phyloP scores from a whole-genome alignment of 2,113 vertebrate genomes.

The Oreotrochilus melanogaster region DNA sequence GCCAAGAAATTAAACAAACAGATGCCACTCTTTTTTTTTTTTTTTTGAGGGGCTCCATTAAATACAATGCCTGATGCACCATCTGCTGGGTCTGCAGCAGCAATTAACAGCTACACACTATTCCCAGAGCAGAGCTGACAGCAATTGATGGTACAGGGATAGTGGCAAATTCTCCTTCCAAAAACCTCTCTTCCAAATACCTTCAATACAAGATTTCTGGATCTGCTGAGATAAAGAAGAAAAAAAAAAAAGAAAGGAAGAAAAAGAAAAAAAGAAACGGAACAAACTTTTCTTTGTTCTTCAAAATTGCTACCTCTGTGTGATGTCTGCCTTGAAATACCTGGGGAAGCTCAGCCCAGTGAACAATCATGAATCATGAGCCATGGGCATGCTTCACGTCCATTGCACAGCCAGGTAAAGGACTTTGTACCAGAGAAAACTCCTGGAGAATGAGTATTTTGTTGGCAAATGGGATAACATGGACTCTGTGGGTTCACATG shows the following conservation, averaged over 20 bases:
- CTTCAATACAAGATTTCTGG: neutral
- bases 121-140: constrained; percentile 70
- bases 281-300: neutral
- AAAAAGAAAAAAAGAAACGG: too few relatives aligned
- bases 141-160: neutral
- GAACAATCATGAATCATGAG: neutral
- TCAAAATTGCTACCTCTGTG: neutral
- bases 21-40: constrained; percentile 66
- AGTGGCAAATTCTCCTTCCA: neutral
- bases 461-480: neutral
- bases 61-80: constrained; percentile 70
- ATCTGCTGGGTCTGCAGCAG: constrained; percentile 78
- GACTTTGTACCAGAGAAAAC: neutral
- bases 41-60: constrained; percentile 67
- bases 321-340: neutral
- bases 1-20: constrained; percentile 81
- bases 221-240: neutral
- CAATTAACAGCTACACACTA: constrained; percentile 76
- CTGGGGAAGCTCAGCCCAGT: neutral
- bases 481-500: neutral
- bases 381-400: neutral
- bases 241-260: neutral
- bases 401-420: neutral
- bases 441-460: neutral
- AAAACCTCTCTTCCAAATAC: neutral